Conservation (phyloP, 2,113 vertebrate species). For the Tupaia chinensis region DNA sequence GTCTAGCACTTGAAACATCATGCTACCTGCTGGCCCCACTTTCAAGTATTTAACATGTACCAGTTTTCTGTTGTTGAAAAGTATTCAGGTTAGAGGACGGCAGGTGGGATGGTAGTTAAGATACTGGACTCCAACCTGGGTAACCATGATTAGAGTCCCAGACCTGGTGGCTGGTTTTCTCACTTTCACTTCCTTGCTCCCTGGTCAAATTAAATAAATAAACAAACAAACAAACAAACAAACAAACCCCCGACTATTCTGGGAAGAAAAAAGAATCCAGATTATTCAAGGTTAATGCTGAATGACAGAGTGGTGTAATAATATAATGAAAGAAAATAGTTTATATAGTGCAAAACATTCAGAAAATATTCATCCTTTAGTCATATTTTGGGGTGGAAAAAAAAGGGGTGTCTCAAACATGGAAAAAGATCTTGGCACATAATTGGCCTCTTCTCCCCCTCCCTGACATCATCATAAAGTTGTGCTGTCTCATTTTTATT, state of each 20-base stretch:
- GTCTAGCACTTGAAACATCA: no score
- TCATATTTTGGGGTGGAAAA: not conserved
- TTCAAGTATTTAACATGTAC: not conserved
- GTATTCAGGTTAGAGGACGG: not conserved
- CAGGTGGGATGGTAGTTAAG: no score
- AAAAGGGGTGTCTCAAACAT: not conserved
- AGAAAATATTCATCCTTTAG: not conserved
- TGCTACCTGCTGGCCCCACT: no score
- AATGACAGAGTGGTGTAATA: not conserved
- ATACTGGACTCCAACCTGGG: no score
- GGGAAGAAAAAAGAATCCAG: no score
- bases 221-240: no score
- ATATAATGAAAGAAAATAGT: conserved; percentile 39
- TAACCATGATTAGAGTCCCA: no score
- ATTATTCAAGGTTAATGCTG: not conserved
- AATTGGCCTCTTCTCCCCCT: not conserved
- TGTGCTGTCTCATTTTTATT: not conserved
- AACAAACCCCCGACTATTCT: no score
- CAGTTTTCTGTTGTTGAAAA: conserved; percentile 24
- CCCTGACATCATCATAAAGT: not conserved
- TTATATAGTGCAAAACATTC: not conserved
- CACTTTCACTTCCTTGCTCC: no score
- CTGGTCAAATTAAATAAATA: no score
- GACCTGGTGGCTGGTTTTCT: no score
- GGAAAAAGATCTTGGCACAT: not conserved